A percentile compares a stretch with the other conserved stretches of the same genome.
Evolutionary conservation across 2,888 invertebrate species (phyloP).

Genomic region (Pseudococcus jackbeardsleyi): DNA sequence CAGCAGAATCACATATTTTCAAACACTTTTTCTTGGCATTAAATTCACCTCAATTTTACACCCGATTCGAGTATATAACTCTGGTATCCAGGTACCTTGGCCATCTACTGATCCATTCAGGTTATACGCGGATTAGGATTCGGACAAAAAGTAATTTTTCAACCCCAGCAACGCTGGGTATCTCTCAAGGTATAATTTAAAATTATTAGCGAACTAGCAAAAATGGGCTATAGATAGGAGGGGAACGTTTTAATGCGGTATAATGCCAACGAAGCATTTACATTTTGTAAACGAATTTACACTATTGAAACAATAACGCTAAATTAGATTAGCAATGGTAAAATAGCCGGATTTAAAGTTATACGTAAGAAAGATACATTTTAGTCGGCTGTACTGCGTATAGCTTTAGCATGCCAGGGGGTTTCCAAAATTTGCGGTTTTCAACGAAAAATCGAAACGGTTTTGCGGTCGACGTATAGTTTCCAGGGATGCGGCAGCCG

Average conservation of each 20-base stretch:
- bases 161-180: background rate
- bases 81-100: too few species aligned
- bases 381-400: background rate
- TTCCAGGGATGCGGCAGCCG: background rate
- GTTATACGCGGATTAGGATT: background rate
- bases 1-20: too few species aligned
- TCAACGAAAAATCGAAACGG: slow-evolving; percentile 21
- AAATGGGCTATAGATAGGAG: background rate
- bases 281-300: slow-evolving; percentile 52
- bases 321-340: slow-evolving; percentile 50
- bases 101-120: too few species aligned
- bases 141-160: slow-evolving; percentile 33
- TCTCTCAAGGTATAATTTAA: slow-evolving; percentile 9
- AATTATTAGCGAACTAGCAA: slow-evolving; percentile 20
- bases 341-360: slow-evolving; percentile 50
- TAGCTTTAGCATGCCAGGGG: background rate
- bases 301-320: slow-evolving; percentile 54
- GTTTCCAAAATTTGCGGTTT: slow-evolving; percentile 50
- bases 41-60: too few species aligned
- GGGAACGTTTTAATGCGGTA: background rate
- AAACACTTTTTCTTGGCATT: too few species aligned
- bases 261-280: slow-evolving; percentile 13
- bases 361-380: slow-evolving; percentile 14
- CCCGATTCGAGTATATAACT: too few species aligned
- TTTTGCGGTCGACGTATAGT: slow-evolving; percentile 15